A percentile compares a stretch with the other conserved stretches of the same genome.
Conservation (phyloP, 2,888 invertebrate genomes). For the Chymomyza amoena region DNA sequence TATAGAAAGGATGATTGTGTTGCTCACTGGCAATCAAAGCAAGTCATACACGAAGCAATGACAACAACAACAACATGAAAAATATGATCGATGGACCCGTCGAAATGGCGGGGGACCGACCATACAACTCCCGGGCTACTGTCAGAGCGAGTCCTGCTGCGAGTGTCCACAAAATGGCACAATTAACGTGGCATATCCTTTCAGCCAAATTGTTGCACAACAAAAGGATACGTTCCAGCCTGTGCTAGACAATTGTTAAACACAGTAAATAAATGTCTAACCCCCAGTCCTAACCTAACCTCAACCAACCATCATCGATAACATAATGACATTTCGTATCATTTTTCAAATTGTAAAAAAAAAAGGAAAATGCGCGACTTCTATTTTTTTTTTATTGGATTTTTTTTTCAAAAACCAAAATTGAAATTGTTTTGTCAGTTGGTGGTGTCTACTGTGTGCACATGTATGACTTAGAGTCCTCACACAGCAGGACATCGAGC, state of each 20-base stretch:
- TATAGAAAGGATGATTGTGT: slow-evolving; percentile 17
- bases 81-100: slow-evolving; percentile 68
- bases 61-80: slow-evolving; percentile 51
- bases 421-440: slow-evolving; percentile 74
- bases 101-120: slow-evolving; percentile 15
- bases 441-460: slow-evolving; percentile 54
- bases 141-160: slow-evolving; percentile 50
- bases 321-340: slow-evolving; percentile 75
- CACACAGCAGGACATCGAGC: slow-evolving; percentile 68
- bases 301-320: slow-evolving; percentile 46
- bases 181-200: slow-evolving; percentile 74
- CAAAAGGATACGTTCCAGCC: slow-evolving; percentile 64
- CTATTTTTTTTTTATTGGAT: slow-evolving; percentile 19
- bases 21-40: slow-evolving; percentile 66
- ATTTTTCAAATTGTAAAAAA: slow-evolving; percentile 70
- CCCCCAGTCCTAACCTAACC: slow-evolving; percentile 17
- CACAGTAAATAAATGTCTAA: slow-evolving; percentile 73
- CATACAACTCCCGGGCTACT: slow-evolving; percentile 11
- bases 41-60: slow-evolving; percentile 43
- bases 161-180: slow-evolving; percentile 70
- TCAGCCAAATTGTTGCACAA: slow-evolving; percentile 70
- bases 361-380: slow-evolving; percentile 33
- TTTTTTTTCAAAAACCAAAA: slow-evolving; percentile 53
- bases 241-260: slow-evolving; percentile 65
- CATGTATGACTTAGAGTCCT: slow-evolving; percentile 12